Conservation (phyloP, 2,113 vertebrate species). For the Pandion haliaetus region DNA sequence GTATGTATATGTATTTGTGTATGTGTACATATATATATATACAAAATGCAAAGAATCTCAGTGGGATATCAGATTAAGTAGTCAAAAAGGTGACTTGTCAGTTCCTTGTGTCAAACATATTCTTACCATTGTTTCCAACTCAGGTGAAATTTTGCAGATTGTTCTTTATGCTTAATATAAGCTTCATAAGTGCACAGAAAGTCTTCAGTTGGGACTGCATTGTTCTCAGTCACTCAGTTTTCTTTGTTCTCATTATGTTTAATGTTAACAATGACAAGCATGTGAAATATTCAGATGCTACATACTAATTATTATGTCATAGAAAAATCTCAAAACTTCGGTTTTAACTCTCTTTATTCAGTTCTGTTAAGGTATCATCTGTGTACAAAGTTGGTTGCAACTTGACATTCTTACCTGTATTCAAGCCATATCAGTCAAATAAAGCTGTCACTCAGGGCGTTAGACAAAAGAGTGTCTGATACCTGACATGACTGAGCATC, state of each 20-base stretch:
- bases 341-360: background rate
- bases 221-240: background rate
- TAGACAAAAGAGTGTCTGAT: background rate
- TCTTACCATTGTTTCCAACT: background rate
- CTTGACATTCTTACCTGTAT: background rate
- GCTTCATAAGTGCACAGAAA: background rate
- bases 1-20: background rate
- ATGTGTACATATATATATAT: fast-evolving
- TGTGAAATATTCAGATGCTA: background rate
- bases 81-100: background rate
- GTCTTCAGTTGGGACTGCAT: background rate
- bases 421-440: background rate
- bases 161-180: background rate
- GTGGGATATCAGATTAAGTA: background rate
- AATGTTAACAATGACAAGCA: background rate
- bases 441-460: background rate
- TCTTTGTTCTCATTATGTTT: background rate
- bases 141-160: background rate
- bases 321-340: background rate
- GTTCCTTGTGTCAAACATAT: background rate
- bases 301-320: background rate
- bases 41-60: background rate
- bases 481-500: background rate
- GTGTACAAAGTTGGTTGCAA: background rate
- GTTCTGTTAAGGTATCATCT: background rate